Base-by-base conservation (phyloP, 1,140 invertebrate genomes). In the Drosophila pachea region DNA sequence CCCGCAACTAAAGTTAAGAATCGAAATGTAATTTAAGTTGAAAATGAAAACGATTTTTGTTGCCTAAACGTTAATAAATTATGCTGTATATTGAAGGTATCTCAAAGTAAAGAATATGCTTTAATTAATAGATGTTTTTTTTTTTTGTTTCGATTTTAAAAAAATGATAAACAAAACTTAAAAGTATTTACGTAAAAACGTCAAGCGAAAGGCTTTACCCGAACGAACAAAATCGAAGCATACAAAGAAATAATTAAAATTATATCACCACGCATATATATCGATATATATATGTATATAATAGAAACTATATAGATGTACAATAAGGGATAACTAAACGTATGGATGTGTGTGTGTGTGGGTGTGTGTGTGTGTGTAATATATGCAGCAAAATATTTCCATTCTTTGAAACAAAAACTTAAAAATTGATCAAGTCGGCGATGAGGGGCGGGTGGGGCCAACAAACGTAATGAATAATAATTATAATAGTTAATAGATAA, bases 201-300 rank as follows among this genome's bases (percentile, higher is more conserved):
- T 14, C 12, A 35, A 35, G 38, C 35, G 52, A 67, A 77, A 42
- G 48, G 35, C 66, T 82, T 75, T 35, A 64, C 69, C 71, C 69
- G 55, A 74, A 76, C 54, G 59, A 83, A 76, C 54, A 55, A 83
- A 78, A 83, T 73, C 62, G 73, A 76, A 66, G 60, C 63, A 78
- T 79, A 76, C 52, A 77, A 81, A 65, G 58, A 53, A 65, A 68
- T 22, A 84, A 81, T 86, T 86, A 86, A 86, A 86, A 86, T 86
- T 86, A 86, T 86, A 86, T 86, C 81, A 86, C 81, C 81, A 81
- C 77, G 74, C 76, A 86, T 81, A 61, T 72, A 79, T 78, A 45
- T 73, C 61, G 59, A 43, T 68, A 63, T 64, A 16, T 62, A 60
- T 62, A 40, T 48, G 53, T 71, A 78, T 59, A 64, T 62, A 22